These are phyloP conservation scores for Dicrostonyx torquatus DNA, from an alignment of 2,797 vertebrate genomes.

Conservation along the genomic window DNA sequence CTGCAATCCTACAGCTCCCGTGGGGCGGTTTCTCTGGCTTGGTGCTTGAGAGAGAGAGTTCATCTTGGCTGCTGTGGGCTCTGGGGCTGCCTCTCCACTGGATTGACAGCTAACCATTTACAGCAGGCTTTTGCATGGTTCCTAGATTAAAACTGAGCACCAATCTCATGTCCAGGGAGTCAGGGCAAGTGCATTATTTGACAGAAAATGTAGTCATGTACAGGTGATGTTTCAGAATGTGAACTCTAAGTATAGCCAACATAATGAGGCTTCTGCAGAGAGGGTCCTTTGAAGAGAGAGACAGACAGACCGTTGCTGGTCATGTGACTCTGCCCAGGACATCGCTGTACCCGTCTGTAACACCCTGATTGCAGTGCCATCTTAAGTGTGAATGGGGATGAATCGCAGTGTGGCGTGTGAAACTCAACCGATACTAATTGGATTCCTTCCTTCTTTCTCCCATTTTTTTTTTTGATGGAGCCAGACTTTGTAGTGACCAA, in stretches of 20 bases:
- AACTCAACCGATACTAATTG: background rate
- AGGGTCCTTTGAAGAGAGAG: too few species aligned
- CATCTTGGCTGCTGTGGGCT: background rate
- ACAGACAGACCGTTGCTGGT: background rate
- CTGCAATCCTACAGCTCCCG: fast-evolving
- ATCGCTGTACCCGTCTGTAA: background rate
- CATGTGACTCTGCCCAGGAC: background rate
- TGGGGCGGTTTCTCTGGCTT: background rate
- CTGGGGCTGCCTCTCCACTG: background rate
- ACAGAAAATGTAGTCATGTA: background rate
- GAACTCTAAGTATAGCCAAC: background rate
- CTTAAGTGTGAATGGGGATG: background rate
- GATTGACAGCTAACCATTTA: background rate
- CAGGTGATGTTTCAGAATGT: background rate
- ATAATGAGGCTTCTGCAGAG: background rate
- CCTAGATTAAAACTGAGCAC: background rate
- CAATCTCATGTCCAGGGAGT: background rate
- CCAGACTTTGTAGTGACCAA: background rate
- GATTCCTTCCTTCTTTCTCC: background rate
- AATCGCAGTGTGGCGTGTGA: background rate
- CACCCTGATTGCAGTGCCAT: background rate
- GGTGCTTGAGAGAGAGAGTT: background rate
- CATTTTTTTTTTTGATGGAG: background rate
- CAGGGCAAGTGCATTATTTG: background rate
- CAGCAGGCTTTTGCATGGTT: background rate